Percentiles rank a stretch among this genome's conserved stretches.
Evolutionary conservation across 2,797 vertebrate species (phyloP).

Genomic region (Chelidonichthys spinosus): DNA sequence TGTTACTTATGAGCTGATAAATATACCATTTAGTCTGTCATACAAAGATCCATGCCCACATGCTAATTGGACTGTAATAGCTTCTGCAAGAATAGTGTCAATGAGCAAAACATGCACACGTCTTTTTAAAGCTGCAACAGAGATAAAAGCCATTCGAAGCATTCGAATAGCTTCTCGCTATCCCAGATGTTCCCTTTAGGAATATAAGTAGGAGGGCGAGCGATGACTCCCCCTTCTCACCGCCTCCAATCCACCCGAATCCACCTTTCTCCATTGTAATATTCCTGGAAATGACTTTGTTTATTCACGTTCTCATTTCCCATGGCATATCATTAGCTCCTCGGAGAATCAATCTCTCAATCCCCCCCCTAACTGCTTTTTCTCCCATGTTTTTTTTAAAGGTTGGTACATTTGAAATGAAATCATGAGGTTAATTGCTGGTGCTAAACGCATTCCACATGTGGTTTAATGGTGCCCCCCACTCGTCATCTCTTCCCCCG

Average conservation of each 20-base stretch:
- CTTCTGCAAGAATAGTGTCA: background rate
- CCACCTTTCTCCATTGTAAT: slow-evolving; percentile 41
- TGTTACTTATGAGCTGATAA: background rate
- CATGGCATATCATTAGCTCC: slow-evolving; percentile 72
- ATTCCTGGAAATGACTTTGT: slow-evolving; percentile 75
- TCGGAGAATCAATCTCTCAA: slow-evolving; percentile 40
- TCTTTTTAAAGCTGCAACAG: slow-evolving; percentile 40
- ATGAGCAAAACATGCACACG: background rate
- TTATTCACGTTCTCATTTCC: slow-evolving; percentile 76
- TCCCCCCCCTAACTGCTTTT: background rate
- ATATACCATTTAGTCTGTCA: background rate
- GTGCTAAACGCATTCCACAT: slow-evolving; percentile 65
- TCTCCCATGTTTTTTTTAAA: slow-evolving; percentile 53
- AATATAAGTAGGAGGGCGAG: slow-evolving; percentile 47
- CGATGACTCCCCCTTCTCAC: slow-evolving; percentile 19
- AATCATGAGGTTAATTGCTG: slow-evolving; percentile 53
- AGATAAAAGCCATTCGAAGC: slow-evolving; percentile 61
- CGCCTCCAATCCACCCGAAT: slow-evolving; percentile 17
- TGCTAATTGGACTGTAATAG: background rate
- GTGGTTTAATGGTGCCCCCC: slow-evolving; percentile 26
- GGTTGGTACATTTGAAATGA: slow-evolving; percentile 34
- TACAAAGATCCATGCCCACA: background rate
- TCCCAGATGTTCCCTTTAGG: slow-evolving; percentile 67
- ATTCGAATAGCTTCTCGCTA: slow-evolving; percentile 71
- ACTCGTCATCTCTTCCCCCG: slow-evolving; percentile 29